Conservation (phyloP, 2,888 invertebrate genomes). For the Tenthredo mesomela region DNA sequence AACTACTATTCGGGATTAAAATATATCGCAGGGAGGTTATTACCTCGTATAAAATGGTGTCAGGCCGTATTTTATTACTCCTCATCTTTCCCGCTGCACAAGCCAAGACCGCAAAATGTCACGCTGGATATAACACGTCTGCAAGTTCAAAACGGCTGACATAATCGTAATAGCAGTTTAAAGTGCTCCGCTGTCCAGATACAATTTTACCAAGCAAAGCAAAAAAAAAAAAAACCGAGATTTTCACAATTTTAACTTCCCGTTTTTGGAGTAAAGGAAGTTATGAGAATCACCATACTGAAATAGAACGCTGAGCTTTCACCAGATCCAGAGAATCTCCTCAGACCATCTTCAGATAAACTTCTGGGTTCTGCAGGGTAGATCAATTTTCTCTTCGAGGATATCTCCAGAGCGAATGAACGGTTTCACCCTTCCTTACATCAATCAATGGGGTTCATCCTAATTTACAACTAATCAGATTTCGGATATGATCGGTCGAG, state of each 20-base stretch:
- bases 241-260: neutral
- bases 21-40: constrained; percentile 31
- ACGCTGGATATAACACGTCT: constrained; percentile 9
- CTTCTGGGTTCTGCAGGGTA: too few relatives aligned
- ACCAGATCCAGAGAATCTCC: too few relatives aligned
- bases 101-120: constrained; percentile 17
- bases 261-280: neutral
- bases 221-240: neutral
- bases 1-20: constrained; percentile 27
- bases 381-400: too few relatives aligned
- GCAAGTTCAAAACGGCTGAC: neutral
- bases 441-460: too few relatives aligned
- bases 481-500: too few relatives aligned
- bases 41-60: constrained; percentile 27
- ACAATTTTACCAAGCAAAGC: neutral
- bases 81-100: neutral
- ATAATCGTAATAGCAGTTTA: neutral
- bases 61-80: constrained; percentile 3
- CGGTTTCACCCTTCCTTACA: too few relatives aligned
- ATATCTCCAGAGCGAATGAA: too few relatives aligned
- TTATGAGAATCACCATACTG: neutral
- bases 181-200: neutral
- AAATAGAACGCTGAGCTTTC: neutral
- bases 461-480: too few relatives aligned
- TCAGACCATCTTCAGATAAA: too few relatives aligned